Evolutionary conservation across 2,888 invertebrate species (phyloP).

Genomic region (Papilio elwesi): DNA sequence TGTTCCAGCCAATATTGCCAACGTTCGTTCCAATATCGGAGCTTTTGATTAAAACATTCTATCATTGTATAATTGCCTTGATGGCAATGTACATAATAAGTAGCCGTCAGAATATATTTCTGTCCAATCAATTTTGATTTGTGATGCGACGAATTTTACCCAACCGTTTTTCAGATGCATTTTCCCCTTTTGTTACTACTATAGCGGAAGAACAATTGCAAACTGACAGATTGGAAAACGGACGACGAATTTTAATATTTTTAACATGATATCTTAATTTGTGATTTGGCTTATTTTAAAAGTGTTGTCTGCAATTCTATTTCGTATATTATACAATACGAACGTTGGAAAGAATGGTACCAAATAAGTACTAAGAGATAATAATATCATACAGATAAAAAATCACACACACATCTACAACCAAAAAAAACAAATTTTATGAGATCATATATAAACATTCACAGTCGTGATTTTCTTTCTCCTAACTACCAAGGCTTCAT

Average conservation of each 20-base stretch:
- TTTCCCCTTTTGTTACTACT: background rate
- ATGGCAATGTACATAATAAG: constrained; percentile 31
- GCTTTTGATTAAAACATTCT: constrained; percentile 56
- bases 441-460: background rate
- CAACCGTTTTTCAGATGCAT: background rate
- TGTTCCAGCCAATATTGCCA: constrained; percentile 58
- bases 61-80: constrained; percentile 44
- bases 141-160: constrained; percentile 11
- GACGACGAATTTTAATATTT: background rate
- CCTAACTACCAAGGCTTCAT: constrained; percentile 25
- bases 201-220: background rate
- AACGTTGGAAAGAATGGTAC: too few relatives aligned
- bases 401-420: too few relatives aligned
- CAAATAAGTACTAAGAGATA: too few relatives aligned
- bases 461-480: background rate
- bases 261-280: too few relatives aligned
- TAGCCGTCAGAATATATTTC: constrained; percentile 23
- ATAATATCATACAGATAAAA: too few relatives aligned
- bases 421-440: too few relatives aligned
- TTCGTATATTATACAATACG: too few relatives aligned
- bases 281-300: too few relatives aligned
- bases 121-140: constrained; percentile 26
- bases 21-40: constrained; percentile 49
- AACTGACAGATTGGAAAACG: background rate
- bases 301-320: too few relatives aligned